A percentile compares a stretch with the other conserved stretches of the same genome.
These are phyloP conservation scores for Montipora sp. DNA, from an alignment of 64 coral and sea anemone species.

Conservation along the genomic window DNA sequence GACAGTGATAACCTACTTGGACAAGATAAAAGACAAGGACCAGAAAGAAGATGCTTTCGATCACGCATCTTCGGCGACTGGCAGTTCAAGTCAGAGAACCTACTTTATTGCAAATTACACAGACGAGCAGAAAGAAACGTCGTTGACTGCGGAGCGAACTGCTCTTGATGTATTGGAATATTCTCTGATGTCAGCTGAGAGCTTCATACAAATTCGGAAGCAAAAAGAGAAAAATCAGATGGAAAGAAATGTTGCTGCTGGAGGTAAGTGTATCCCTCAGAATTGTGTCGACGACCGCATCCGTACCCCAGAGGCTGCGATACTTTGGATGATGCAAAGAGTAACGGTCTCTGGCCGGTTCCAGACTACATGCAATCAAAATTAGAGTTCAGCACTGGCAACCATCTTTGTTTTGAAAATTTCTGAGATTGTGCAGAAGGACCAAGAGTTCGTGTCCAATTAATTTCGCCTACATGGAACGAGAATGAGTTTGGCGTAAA, in stretches of 20 bases:
- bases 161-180: constrained; percentile 80
- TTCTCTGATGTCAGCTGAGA: constrained; percentile 75
- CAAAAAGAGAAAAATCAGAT: constrained; percentile 51
- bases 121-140: constrained; percentile 18
- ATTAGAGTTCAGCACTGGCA: too few relatives aligned
- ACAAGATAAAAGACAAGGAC: constrained; percentile 64
- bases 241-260: neutral
- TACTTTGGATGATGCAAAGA: too few relatives aligned
- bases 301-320: too few relatives aligned
- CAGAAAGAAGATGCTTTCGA: constrained; percentile 60
- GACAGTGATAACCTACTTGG: constrained; percentile 82
- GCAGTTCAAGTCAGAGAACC: constrained; percentile 73
- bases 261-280: neutral
- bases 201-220: constrained; percentile 79
- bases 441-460: too few relatives aligned
- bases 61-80: constrained; percentile 75
- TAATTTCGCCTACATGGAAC: too few relatives aligned
- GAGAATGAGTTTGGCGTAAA: too few relatives aligned
- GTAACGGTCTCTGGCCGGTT: too few relatives aligned
- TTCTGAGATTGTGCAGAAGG: too few relatives aligned
- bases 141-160: constrained; percentile 51
- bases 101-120: constrained; percentile 90
- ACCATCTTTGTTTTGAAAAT: too few relatives aligned
- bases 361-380: too few relatives aligned
- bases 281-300: too few relatives aligned